Evolutionary conservation across 2,797 vertebrate genomes (phyloP).

Genomic region (Gambelia wislizenii): DNA sequence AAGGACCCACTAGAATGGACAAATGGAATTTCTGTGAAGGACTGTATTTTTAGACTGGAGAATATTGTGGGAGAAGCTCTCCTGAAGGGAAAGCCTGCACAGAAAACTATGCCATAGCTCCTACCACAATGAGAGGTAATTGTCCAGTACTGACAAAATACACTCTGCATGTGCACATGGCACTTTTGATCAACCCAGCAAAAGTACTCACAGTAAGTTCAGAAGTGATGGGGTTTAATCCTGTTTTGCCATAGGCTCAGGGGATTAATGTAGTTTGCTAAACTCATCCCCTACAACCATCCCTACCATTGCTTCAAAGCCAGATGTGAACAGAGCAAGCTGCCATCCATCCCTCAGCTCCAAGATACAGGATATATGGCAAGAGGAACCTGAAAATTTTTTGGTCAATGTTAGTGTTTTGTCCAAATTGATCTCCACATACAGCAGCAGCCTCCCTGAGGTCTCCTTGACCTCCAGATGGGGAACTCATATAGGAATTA

Average conservation of each 20-base stretch:
- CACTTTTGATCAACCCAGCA: neutral
- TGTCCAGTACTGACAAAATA: neutral
- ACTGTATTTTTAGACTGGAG: neutral
- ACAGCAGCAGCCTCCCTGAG: neutral
- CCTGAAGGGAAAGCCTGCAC: neutral
- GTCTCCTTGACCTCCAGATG: neutral
- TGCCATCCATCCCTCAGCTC: neutral
- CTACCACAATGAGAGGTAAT: neutral
- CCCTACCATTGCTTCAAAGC: neutral
- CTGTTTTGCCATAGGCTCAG: neutral
- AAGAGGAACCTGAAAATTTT: neutral
- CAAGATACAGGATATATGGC: neutral
- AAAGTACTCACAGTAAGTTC: neutral
- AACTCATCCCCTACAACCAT: neutral
- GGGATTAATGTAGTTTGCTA: neutral
- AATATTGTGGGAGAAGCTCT: neutral
- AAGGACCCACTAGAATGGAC: neutral
- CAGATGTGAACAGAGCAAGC: neutral
- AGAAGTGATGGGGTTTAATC: neutral
- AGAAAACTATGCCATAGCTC: neutral
- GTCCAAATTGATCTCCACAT: too few species aligned
- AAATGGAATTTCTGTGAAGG: neutral
- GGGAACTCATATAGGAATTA: neutral
- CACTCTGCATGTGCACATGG: neutral
- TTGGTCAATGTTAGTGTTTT: too few species aligned